Conservation (phyloP, 2,113 vertebrate species). For the Urocolius indicus region DNA sequence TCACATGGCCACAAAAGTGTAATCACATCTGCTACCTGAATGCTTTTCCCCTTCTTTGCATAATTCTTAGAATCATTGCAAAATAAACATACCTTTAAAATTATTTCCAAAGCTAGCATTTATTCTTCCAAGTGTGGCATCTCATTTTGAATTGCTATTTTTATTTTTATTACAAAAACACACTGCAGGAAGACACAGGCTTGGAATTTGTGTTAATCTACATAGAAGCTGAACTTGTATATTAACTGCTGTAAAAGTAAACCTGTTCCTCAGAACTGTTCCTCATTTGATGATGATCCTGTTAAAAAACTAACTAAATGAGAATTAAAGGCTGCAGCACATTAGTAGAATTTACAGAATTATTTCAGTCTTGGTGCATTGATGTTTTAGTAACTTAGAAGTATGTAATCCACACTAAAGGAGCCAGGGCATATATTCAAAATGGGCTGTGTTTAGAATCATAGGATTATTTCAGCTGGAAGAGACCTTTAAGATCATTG, state of each 20-base stretch:
- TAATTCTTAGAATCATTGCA: not conserved
- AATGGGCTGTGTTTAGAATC: not conserved
- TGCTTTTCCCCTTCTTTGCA: not conserved
- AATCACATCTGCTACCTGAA: not conserved
- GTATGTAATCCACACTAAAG: not conserved
- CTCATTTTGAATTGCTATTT: not conserved
- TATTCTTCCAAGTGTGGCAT: not conserved
- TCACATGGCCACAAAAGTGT: not conserved
- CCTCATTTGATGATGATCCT: not conserved
- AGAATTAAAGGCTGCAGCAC: not conserved
- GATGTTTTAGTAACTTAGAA: not conserved
- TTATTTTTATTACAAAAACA: not conserved
- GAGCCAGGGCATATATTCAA: accelerated
- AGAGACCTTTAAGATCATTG: no score
- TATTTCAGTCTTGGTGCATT: not conserved
- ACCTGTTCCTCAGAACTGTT: not conserved
- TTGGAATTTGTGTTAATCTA: not conserved
- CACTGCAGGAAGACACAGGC: not conserved
- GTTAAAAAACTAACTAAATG: constrained; percentile 14
- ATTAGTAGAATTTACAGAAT: not conserved
- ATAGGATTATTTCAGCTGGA: no score
- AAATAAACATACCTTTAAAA: not conserved
- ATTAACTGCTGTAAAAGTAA: not conserved
- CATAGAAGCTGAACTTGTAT: not conserved
- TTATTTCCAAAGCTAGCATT: not conserved